Base-by-base conservation (phyloP, 2,888 invertebrate genomes). In the Eristalis tenax region DNA sequence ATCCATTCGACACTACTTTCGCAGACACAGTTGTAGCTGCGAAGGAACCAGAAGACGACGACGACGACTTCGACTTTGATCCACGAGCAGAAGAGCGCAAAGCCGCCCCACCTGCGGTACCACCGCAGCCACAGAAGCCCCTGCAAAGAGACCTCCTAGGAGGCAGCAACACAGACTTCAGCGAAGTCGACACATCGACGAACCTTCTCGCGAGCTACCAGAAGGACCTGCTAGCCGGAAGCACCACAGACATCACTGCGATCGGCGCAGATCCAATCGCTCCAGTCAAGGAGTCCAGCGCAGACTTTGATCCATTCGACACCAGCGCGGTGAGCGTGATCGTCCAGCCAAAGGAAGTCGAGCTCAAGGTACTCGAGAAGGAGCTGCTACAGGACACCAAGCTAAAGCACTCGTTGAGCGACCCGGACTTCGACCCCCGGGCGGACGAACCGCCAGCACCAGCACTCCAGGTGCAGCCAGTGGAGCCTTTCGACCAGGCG, bases 1-100 rank as follows among this genome's bases (percentile, higher is more conserved):
- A 97, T 94, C 97, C 97, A 0, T 97, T 97, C 90, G 97, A 97
- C 90, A 97, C 97, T 26, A 95, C 96, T 69, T 97, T 97, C 92
- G 97, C 96, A 0, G 96, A 96, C 77, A 96, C 96, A 90, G 94
- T 97, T 65, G 93, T 96, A 71, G 96, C 56, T 18, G 50, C 38
- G 65, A 91, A 91, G 93, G 94, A 74, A 56, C 91, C 91, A 2
- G 90, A 90, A 28, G 90, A 91, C 4, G 91, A 92, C 85, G 92
- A 93, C 89, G 92, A 94, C 91, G 93, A 91, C 89, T 91, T 91
- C 77, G 95, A 95, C 89, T 95, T 95, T 89, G 95, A 95, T 92
- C 95, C 95, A n/a, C 93, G 95, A 1, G 95, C 95, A 18, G 96
- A 95, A 71, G 95, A 96, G 91, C 89, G 94, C 10, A 85, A 83